phyloP scores from a whole-genome alignment of 2,888 invertebrate genomes.

The Tinea semifulvella region DNA sequence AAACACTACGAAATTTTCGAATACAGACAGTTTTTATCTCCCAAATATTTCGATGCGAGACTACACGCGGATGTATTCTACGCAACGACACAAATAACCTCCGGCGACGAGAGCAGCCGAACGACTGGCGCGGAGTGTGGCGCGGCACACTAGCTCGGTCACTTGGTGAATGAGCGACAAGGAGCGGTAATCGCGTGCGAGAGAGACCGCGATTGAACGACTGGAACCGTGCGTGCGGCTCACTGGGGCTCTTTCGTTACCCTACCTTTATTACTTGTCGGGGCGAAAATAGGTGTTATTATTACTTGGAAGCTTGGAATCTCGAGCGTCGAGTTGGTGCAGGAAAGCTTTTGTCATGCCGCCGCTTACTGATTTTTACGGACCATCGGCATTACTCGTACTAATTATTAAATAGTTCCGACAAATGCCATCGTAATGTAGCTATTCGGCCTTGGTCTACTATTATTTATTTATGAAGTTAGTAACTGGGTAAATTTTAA shows the following conservation, averaged over 20 bases:
- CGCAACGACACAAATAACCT: conserved; percentile 25
- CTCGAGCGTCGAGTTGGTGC: conserved; percentile 9
- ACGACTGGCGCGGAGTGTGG: conserved; percentile 14
- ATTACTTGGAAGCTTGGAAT: conserved; percentile 15
- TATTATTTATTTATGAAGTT: too few relatives aligned
- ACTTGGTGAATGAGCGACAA: conserved; percentile 12
- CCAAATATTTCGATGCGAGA: conserved; percentile 40
- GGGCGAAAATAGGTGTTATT: conserved; percentile 18
- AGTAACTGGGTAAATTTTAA: too few relatives aligned
- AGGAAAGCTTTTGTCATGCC: conserved; percentile 8
- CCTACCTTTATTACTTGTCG: conserved; percentile 16
- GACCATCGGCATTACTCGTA: background rate
- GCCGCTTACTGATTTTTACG: conserved; percentile 1
- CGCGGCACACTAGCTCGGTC: conserved; percentile 3
- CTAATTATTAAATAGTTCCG: conserved; percentile 1
- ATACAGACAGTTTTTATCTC: conserved; percentile 36
- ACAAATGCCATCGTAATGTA: too few relatives aligned
- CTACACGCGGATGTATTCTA: conserved; percentile 33
- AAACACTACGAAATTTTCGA: conserved; percentile 25
- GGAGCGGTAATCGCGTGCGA: background rate
- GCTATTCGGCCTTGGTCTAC: too few relatives aligned
- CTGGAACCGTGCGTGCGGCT: conserved; percentile 2
- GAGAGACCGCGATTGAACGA: conserved; percentile 11
- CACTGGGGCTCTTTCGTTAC: conserved; percentile 10
- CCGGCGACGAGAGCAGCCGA: conserved; percentile 25